These are phyloP conservation scores for Grus americana DNA, from an alignment of 2,113 vertebrate species.

Conservation along the genomic window DNA sequence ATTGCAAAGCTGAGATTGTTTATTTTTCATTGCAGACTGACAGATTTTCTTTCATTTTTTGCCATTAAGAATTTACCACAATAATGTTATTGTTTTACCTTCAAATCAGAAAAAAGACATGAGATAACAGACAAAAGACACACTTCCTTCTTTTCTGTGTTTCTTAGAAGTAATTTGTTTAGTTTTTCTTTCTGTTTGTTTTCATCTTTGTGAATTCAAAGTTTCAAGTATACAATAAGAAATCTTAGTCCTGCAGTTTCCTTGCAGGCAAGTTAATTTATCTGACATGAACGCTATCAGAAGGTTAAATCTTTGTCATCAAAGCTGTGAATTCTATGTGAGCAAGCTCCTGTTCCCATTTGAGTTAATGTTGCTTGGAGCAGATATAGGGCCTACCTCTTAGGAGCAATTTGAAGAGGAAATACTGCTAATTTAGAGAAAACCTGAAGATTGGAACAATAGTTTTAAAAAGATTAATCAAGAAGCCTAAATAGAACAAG, in stretches of 20 bases:
- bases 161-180: neutral
- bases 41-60: neutral
- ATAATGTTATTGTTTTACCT: neutral
- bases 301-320: neutral
- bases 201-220: neutral
- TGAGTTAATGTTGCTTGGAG: neutral
- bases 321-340: neutral
- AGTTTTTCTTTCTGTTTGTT: neutral
- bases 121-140: neutral
- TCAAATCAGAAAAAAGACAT: neutral
- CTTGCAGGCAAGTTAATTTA: neutral
- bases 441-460: neutral
- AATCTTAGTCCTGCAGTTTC: neutral
- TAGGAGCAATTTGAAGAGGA: neutral
- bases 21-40: neutral
- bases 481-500: neutral
- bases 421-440: neutral
- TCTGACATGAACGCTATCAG: neutral
- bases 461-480: neutral
- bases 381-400: neutral
- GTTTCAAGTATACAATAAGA: neutral
- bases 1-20: neutral
- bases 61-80: neutral
- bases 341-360: neutral
- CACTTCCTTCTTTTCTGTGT: neutral